Percentiles rank a stretch among this genome's conserved stretches.
Evolutionary conservation across 2,888 invertebrate species (phyloP).

Genomic region (Zaprionus bogoriensis): DNA sequence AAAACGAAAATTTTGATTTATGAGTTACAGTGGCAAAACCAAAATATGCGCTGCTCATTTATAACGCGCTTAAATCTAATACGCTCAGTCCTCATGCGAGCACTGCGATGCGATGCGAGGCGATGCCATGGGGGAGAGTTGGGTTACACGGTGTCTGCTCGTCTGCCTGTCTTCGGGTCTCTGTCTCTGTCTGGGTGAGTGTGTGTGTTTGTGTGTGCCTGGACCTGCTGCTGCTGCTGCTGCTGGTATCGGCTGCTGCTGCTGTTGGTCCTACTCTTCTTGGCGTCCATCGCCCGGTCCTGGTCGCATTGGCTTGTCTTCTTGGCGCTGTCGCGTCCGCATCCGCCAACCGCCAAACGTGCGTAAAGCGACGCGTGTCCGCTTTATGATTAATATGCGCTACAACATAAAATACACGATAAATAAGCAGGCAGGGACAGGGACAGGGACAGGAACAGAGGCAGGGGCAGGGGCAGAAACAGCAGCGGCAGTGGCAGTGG

Average conservation of each 20-base stretch:
- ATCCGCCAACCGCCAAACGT: slow-evolving; percentile 72
- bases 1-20: slow-evolving; percentile 75
- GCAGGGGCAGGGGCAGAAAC: not conserved
- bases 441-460: not conserved
- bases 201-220: not conserved
- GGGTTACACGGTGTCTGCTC: slow-evolving; percentile 1
- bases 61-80: slow-evolving; percentile 78
- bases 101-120: slow-evolving; percentile 25
- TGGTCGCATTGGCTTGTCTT: slow-evolving; percentile 53
- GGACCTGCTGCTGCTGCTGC: not conserved
- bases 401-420: slow-evolving; percentile 76
- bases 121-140: not conserved
- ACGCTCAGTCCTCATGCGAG: slow-evolving; percentile 63
- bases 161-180: not conserved
- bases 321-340: slow-evolving; percentile 53
- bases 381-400: slow-evolving; percentile 77
- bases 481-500: slow-evolving; percentile 38
- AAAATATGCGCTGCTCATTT: slow-evolving; percentile 73
- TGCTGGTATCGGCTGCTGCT: not conserved
- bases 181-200: not conserved
- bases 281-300: slow-evolving; percentile 6
- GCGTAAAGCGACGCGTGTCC: slow-evolving; percentile 79
- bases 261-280: slow-evolving; percentile 1
- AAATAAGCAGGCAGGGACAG: slow-evolving; percentile 40
- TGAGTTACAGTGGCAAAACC: slow-evolving; percentile 60